Base-by-base conservation (phyloP, 35 echinoderm and acorn worm genomes). In the Diadema setosum region DNA sequence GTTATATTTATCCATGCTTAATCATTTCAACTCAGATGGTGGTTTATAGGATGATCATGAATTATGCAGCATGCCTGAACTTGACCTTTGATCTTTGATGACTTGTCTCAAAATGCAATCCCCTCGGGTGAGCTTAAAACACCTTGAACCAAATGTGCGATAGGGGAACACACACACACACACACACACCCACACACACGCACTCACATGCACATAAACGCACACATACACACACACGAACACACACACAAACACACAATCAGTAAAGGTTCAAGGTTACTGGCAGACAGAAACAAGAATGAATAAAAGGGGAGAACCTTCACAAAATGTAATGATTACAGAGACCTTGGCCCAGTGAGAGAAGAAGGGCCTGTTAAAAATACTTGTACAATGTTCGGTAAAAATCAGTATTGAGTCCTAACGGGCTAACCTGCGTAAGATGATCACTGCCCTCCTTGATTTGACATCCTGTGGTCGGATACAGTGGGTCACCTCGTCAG, bases 401-500 rank as follows among this genome's bases (percentile, higher is more conserved):
- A 63, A 64, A 35, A 27, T 39, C 4, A 31, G 27, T 1, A 32
- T 4, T 42, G 46, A 39, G 42, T 29, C 6, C 63, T 16, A n/a
- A n/a, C n/a, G n/a, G n/a, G 45, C 76, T 83, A 90, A 98, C 96
- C 96, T 87, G 15, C 96, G 49, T 14, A 98, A 74, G 65, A 98
- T 98, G 24, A 98, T 98, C 25, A 98, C 96, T 15, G 96, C 92
- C 82, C 96, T 94, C 44, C 96, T 98, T 92, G 92, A 37, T 65
- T 85, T 91, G 15, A 94, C 87, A 89, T 98, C 92, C 42, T 98
- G 92, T 31, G 96, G 96, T 29, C 96, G 49, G 30, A 98, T 98
- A 60, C 96, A 98, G 57, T 98, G 96, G 17, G 96, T 98, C 14
- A 98, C 92, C 57, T 94, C 92, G 87, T 98, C 89, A 59, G 96